phyloP scores from a whole-genome alignment of 2,113 vertebrate species.

The Talpa occidentalis region DNA sequence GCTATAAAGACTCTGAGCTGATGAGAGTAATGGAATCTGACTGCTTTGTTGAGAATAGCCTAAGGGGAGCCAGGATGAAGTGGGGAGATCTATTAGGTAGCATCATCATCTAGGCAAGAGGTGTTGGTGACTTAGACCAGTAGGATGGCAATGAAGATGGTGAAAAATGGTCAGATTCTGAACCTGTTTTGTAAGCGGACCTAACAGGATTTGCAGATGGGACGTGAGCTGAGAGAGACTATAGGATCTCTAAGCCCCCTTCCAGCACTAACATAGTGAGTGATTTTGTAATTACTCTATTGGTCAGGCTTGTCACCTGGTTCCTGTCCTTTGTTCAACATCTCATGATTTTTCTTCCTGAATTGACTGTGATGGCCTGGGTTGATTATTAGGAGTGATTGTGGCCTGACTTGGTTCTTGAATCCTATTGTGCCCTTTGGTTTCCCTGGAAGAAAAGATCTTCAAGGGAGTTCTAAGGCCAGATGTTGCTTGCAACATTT shows the following conservation, averaged over 20 bases:
- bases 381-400: neutral
- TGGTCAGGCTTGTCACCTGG: neutral
- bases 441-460: neutral
- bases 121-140: neutral
- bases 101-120: neutral
- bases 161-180: neutral
- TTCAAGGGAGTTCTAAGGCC: neutral
- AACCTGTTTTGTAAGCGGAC: neutral
- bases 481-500: neutral
- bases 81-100: neutral
- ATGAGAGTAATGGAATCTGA: neutral
- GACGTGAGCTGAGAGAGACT: neutral
- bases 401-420: neutral
- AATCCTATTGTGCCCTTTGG: neutral
- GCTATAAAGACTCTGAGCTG: neutral
- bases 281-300: neutral
- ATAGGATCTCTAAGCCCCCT: neutral
- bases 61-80: neutral
- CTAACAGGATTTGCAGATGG: neutral
- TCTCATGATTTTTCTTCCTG: neutral
- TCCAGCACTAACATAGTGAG: neutral
- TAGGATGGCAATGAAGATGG: neutral
- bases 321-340: neutral
- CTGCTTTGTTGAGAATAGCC: neutral
- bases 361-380: neutral